Evolutionary conservation across 2,888 invertebrate species (phyloP).

Genomic region (Eucera pruinosa): DNA sequence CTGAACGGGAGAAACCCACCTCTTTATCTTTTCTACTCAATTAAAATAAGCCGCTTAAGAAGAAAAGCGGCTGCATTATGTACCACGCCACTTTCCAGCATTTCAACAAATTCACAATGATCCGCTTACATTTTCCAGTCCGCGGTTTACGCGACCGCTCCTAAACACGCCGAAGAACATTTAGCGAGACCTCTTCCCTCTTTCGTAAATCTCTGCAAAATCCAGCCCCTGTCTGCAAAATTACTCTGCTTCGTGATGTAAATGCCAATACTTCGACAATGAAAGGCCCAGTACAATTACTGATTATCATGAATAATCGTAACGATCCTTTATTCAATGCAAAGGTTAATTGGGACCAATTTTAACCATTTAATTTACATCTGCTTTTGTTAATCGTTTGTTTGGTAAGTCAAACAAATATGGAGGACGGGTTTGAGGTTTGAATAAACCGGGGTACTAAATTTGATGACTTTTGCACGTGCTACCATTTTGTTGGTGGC

Average conservation of each 20-base stretch:
- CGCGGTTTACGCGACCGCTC: conserved; percentile 3
- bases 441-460: too few species aligned
- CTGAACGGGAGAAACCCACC: too few species aligned
- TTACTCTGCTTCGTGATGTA: not conserved
- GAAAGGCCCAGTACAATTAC: not conserved
- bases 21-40: conserved; percentile 12
- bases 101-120: conserved; percentile 35
- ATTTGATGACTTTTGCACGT: too few species aligned
- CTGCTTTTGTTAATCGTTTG: too few species aligned
- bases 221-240: not conserved
- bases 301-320: not conserved
- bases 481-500: too few species aligned
- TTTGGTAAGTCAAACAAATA: too few species aligned
- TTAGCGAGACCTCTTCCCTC: not conserved
- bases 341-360: too few species aligned
- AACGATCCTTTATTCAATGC: too few species aligned
- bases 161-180: conserved; percentile 11
- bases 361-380: too few species aligned
- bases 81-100: conserved; percentile 11
- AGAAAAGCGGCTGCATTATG: conserved; percentile 24
- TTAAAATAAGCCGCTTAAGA: conserved; percentile 25
- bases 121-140: conserved; percentile 33
- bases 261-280: not conserved
- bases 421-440: too few species aligned
- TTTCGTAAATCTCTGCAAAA: not conserved